These are phyloP conservation scores for Anoplolepis gracilipes DNA, from an alignment of 1,140 invertebrate genomes.

Conservation along the genomic window DNA sequence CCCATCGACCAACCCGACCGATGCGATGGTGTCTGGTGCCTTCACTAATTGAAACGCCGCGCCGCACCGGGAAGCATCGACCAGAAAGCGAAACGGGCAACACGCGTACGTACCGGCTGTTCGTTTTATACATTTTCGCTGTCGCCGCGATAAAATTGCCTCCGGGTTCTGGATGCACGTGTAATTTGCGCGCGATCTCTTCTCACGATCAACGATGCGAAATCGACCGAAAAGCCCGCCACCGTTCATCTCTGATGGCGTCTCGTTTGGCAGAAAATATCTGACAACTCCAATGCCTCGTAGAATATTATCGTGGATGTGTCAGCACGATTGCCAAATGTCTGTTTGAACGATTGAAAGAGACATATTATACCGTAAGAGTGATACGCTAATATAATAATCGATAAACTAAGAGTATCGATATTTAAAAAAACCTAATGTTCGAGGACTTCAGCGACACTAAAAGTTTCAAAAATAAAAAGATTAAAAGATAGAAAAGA, in stretches of 20 bases:
- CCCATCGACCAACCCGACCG: conserved; percentile 61
- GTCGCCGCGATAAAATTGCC: conserved; percentile 40
- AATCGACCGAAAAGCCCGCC: conserved; percentile 11
- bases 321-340: conserved; percentile 30
- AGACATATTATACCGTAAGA: conserved; percentile 6
- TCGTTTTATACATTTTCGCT: neutral
- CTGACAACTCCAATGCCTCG: neutral
- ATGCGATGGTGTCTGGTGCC: conserved; percentile 18
- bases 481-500: neutral
- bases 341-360: conserved; percentile 34
- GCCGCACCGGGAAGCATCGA: conserved; percentile 73
- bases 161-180: neutral
- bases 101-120: neutral
- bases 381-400: conserved; percentile 10
- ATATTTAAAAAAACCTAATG: neutral
- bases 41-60: conserved; percentile 75
- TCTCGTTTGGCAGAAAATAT: conserved; percentile 21
- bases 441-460: neutral
- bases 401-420: conserved; percentile 12
- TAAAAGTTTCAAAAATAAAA: neutral
- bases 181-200: conserved; percentile 35
- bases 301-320: neutral
- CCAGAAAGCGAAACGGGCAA: conserved; percentile 70
- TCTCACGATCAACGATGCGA: conserved; percentile 29
- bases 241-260: conserved; percentile 8